Conservation (phyloP, 30 jellyfish, hydroid and myxozoan species). For the Cassiopea andromeda region DNA sequence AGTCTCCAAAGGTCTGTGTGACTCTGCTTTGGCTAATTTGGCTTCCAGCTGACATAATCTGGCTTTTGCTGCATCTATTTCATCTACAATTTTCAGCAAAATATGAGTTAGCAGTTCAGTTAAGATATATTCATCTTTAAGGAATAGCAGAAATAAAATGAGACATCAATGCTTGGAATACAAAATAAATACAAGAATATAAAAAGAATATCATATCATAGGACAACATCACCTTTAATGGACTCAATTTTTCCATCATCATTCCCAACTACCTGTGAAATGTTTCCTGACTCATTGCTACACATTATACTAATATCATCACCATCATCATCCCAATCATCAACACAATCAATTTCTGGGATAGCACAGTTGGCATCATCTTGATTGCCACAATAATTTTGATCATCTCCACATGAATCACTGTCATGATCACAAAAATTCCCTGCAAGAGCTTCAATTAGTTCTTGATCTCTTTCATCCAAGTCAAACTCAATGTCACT, state of each 20-base stretch:
- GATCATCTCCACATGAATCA: neutral
- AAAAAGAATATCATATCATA: neutral
- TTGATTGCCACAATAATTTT: neutral
- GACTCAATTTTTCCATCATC: neutral
- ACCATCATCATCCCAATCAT: neutral
- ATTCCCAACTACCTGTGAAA: neutral
- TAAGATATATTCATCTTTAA: too few species aligned
- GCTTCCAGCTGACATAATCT: constrained; percentile 24
- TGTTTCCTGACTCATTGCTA: neutral
- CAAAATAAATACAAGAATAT: neutral
- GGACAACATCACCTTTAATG: constrained; percentile 5
- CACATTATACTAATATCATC: neutral
- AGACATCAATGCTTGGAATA: neutral
- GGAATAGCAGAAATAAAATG: neutral
- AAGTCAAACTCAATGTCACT: neutral
- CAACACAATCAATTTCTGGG: neutral
- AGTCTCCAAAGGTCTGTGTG: neutral
- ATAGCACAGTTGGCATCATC: neutral
- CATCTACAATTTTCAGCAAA: constrained; percentile 28
- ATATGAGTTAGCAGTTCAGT: neutral
- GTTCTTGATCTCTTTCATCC: neutral
- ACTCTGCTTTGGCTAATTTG: neutral
- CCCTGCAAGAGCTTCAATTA: constrained; percentile 1
- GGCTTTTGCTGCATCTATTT: constrained; percentile 48
- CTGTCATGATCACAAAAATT: neutral